Evolutionary conservation across 1,140 invertebrate genomes (phyloP).

Genomic region (Drosophila simulans): DNA sequence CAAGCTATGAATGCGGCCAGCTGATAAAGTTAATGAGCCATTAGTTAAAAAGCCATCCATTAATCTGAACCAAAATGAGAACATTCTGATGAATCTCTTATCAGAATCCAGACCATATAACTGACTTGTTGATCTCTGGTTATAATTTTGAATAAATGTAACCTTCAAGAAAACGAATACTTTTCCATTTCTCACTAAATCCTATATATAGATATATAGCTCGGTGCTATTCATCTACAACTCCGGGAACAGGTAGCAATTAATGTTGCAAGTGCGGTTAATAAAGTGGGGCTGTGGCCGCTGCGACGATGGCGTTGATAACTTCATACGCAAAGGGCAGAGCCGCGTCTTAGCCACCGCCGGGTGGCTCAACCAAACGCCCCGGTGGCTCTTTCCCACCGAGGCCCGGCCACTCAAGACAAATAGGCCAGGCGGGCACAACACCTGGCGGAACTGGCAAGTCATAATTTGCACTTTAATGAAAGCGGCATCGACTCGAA

Average conservation of each 20-base stretch:
- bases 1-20: too few relatives aligned
- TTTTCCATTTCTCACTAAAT: too few relatives aligned
- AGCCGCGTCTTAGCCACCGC: background rate
- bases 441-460: slow-evolving; percentile 82
- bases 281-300: slow-evolving; percentile 43
- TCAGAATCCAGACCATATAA: background rate
- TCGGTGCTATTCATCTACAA: slow-evolving; percentile 53
- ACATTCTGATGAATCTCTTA: background rate
- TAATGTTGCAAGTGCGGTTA: slow-evolving; percentile 61
- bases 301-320: slow-evolving; percentile 64
- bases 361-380: slow-evolving; percentile 1
- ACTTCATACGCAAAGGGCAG: slow-evolving; percentile 75
- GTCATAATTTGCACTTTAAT: slow-evolving; percentile 83
- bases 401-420: slow-evolving; percentile 58
- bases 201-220: background rate
- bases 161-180: background rate
- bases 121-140: background rate
- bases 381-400: slow-evolving; percentile 21
- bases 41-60: background rate
- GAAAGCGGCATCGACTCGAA: slow-evolving; percentile 70
- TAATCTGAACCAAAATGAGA: background rate
- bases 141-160: slow-evolving; percentile 1
- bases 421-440: slow-evolving; percentile 76
- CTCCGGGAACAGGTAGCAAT: slow-evolving; percentile 58
- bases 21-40: too few relatives aligned